Evolutionary conservation across 2,797 vertebrate genomes (phyloP).

Genomic region (Enteromius fasciolatus): DNA sequence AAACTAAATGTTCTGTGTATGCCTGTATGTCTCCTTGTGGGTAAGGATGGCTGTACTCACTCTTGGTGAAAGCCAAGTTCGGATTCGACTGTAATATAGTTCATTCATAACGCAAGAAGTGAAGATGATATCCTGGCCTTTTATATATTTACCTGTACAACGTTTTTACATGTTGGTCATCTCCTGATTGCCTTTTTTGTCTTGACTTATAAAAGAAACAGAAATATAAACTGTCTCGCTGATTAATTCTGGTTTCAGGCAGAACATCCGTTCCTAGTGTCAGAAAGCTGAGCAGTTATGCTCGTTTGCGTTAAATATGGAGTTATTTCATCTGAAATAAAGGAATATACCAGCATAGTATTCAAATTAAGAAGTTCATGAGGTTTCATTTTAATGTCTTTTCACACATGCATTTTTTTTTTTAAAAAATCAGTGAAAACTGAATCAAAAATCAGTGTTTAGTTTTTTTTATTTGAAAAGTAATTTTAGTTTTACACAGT

Average conservation of each 20-base stretch:
- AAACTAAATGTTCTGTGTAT: constrained; percentile 68
- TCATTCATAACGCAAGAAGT: constrained; percentile 78
- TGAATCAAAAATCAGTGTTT: neutral
- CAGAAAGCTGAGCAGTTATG: neutral
- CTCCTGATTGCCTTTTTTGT: constrained; percentile 83
- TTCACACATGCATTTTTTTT: neutral
- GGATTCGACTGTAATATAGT: constrained; percentile 81
- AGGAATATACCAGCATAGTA: constrained; percentile 5
- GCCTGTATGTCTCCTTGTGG: constrained; percentile 67
- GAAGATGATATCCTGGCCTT: constrained; percentile 76
- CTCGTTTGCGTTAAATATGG: constrained; percentile 11
- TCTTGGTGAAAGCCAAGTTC: constrained; percentile 69
- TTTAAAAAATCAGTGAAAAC: too few species aligned
- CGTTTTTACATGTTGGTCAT: constrained; percentile 84
- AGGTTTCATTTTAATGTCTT: constrained; percentile 20
- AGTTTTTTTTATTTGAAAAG: neutral
- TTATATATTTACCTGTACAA: constrained; percentile 84
- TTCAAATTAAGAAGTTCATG: constrained; percentile 3
- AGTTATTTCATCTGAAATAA: constrained; percentile 26
- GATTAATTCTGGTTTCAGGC: constrained; percentile 68
- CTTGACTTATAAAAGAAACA: constrained; percentile 81
- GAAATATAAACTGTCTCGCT: constrained; percentile 75
- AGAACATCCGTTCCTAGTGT: neutral
- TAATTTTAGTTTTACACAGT: too few species aligned
- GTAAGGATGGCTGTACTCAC: constrained; percentile 55